Conservation (phyloP, 1,140 invertebrate genomes). For the Pachyrhynchus sulphureomaculatus region DNA sequence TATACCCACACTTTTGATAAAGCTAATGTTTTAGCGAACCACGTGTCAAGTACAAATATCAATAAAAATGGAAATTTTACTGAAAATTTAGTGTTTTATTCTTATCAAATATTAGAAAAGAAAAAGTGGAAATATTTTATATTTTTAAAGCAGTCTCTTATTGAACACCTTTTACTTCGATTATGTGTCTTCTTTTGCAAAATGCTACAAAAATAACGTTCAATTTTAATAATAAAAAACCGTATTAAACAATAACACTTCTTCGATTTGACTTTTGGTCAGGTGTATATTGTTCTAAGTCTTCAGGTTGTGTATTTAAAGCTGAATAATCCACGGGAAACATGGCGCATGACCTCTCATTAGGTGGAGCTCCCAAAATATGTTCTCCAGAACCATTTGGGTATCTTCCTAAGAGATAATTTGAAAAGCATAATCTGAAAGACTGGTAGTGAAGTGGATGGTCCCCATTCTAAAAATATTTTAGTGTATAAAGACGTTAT, state of each 20-base stretch:
- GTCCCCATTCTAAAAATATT: conserved; percentile 62
- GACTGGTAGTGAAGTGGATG: conserved; percentile 62
- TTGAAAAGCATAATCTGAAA: conserved; percentile 69
- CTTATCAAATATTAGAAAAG: too few species aligned
- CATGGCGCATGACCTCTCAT: conserved; percentile 56
- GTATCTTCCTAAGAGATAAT: conserved; percentile 68
- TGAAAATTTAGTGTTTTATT: too few species aligned
- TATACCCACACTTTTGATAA: too few species aligned
- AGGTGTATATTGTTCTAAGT: conserved; percentile 68
- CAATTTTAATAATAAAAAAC: conserved; percentile 11
- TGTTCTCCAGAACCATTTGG: conserved; percentile 73
- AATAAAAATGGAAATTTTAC: too few species aligned
- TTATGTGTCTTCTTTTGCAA: background rate
- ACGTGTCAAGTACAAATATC: too few species aligned
- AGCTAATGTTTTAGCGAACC: too few species aligned
- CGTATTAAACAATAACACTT: conserved; percentile 66
- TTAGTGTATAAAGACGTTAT: background rate
- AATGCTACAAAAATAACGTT: background rate
- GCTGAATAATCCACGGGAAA: conserved; percentile 76
- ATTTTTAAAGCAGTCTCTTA: background rate
- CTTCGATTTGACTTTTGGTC: conserved; percentile 67
- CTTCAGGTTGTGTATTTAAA: conserved; percentile 66
- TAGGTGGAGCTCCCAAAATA: conserved; percentile 63
- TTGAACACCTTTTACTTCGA: background rate
- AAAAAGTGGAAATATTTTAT: too few species aligned